Evolutionary conservation across 1,140 invertebrate genomes (phyloP), one percentile per base, ranked within the genome.

Genomic region (Drosophila nebulosa): DNA sequence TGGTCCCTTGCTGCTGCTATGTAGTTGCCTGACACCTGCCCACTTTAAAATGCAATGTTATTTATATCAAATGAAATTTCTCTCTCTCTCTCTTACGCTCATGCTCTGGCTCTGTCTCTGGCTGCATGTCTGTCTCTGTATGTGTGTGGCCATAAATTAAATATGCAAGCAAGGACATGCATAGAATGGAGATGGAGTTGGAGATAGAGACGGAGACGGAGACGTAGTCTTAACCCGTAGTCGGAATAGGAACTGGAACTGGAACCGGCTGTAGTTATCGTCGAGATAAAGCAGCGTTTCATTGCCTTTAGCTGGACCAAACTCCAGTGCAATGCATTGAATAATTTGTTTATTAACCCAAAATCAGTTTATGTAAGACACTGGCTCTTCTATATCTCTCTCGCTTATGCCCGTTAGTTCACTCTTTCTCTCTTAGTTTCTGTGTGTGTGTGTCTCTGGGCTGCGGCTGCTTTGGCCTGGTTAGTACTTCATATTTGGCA

Each of bases 301-400:
- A 46, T 60, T 61, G 71, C 62, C 57, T 58, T 35, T 55, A 64
- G 16, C 62, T 67, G 64, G 66, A 51, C 50, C 50, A 32, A 42
- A 67, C 68, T 71, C 56, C 65, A 51, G 24, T 75, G 74, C 59
- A 53, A 68, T 75, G 64, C 74, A 78, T 78, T 81, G 74, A 80
- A 86, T 86, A 86, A 86, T 86, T 86, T 81, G 78, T 78, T 86
- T 81, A 86, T 86, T 88, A 86, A 86, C 81, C 81, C 55, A 46
- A 78, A 86, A 86, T 86, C 83, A 81, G 81, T 86, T 86, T 81
- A 88, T 86, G 68, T 64, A 57, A 32, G 57, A 46, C 56, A 55
- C 65, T 16, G 14, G 14, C 16, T 18, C 14, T 42, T 14, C n/a
- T 36, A 9, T 36, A 0, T 36, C 10, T n/a, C 4, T 36, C 35